Conservation (phyloP, 2,113 vertebrate species). For the Aptenodytes forsteri region DNA sequence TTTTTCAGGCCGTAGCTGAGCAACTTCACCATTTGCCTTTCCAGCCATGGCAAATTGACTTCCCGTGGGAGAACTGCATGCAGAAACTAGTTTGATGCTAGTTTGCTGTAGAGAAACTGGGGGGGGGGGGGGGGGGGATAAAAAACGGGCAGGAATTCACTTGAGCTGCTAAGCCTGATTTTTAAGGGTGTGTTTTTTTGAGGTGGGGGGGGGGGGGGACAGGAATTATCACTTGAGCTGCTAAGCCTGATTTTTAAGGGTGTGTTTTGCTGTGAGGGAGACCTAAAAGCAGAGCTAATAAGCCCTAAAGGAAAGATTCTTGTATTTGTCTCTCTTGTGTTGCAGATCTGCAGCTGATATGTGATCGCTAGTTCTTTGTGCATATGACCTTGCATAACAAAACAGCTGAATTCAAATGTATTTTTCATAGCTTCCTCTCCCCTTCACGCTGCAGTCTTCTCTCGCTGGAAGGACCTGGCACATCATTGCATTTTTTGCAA, state of each 20-base stretch:
- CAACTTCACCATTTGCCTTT: neutral
- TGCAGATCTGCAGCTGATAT: neutral
- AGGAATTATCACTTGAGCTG: neutral
- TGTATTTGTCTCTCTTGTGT: neutral
- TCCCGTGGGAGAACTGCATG: neutral
- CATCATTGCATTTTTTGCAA: neutral
- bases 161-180: neutral
- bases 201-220: too few species aligned
- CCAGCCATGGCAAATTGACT: neutral
- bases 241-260: neutral
- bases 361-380: neutral
- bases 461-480: neutral
- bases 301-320: too few species aligned
- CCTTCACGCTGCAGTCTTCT: neutral
- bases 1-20: neutral
- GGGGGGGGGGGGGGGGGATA: too few species aligned
- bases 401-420: neutral
- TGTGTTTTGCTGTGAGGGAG: neutral
- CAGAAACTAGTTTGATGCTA: neutral
- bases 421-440: neutral
- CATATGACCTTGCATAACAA: neutral
- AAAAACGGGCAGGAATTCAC: neutral
- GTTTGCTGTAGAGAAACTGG: neutral
- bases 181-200: neutral
- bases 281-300: neutral